These are phyloP conservation scores for Mythimna vitellina DNA, from an alignment of 2,888 invertebrate genomes.

Conservation along the genomic window DNA sequence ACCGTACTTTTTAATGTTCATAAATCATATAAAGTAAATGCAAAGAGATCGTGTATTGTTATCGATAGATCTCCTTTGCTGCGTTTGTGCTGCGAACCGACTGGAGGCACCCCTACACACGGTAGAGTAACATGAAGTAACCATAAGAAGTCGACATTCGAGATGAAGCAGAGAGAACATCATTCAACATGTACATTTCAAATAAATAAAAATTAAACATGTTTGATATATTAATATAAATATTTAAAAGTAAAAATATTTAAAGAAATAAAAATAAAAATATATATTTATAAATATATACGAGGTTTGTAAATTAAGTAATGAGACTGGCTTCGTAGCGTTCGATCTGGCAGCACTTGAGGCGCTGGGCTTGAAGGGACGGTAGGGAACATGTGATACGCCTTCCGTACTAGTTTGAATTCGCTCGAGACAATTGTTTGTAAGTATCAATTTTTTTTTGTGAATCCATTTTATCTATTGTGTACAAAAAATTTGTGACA, in stretches of 20 bases:
- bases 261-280: background rate
- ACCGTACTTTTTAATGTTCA: conserved; percentile 61
- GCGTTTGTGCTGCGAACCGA: conserved; percentile 43
- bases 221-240: background rate
- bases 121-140: background rate
- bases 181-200: background rate
- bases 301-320: too few species aligned
- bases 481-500: too few species aligned
- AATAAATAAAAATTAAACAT: background rate
- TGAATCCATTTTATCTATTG: too few species aligned
- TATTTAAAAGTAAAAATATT: background rate
- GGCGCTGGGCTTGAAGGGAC: too few species aligned
- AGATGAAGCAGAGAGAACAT: background rate
- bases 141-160: background rate
- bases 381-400: too few species aligned
- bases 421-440: too few species aligned
- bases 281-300: background rate
- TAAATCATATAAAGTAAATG: conserved; percentile 68
- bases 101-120: background rate
- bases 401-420: too few species aligned
- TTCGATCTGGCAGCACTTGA: too few species aligned
- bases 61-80: conserved; percentile 63
- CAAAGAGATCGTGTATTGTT: conserved; percentile 66
- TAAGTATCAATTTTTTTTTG: too few species aligned
- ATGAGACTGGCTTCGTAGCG: too few species aligned